phyloP scores from a whole-genome alignment of 2,113 vertebrate species.

The human (Homo sapiens) region DNA sequence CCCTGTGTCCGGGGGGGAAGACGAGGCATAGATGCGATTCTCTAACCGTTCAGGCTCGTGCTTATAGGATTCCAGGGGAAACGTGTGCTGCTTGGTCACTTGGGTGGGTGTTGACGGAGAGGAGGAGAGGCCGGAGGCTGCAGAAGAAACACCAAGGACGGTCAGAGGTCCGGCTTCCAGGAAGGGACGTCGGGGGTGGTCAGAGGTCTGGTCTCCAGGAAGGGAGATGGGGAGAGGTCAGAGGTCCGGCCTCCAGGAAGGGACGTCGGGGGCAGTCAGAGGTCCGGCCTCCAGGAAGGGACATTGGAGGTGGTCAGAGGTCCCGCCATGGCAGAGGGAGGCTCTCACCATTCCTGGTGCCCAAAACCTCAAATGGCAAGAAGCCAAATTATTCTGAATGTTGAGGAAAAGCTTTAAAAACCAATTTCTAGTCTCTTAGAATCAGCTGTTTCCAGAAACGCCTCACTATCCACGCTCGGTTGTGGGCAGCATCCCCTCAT shows the following conservation, averaged over 20 bases:
- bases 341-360: not conserved
- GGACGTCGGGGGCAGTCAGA: accelerated
- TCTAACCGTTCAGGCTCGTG: constrained; percentile 89
- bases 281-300: too few relatives aligned
- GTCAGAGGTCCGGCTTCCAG: not conserved
- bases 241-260: too few relatives aligned
- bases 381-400: not conserved
- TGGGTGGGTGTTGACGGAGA: constrained; percentile 94
- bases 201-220: too few relatives aligned
- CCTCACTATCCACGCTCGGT: accelerated
- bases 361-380: not conserved
- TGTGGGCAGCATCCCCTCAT: accelerated
- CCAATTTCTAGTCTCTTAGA: not conserved
- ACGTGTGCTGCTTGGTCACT: constrained; percentile 89
- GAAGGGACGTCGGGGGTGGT: accelerated
- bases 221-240: accelerated
- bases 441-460: not conserved
- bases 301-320: accelerated
- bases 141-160: not conserved
- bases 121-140: constrained; percentile 93
- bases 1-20: constrained; percentile 89
- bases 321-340: not conserved
- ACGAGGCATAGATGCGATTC: constrained; percentile 87
- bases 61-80: constrained; percentile 91
- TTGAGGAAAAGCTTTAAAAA: not conserved